Base-by-base conservation (phyloP, 2,113 vertebrate genomes). In the Vulpes vulpes region DNA sequence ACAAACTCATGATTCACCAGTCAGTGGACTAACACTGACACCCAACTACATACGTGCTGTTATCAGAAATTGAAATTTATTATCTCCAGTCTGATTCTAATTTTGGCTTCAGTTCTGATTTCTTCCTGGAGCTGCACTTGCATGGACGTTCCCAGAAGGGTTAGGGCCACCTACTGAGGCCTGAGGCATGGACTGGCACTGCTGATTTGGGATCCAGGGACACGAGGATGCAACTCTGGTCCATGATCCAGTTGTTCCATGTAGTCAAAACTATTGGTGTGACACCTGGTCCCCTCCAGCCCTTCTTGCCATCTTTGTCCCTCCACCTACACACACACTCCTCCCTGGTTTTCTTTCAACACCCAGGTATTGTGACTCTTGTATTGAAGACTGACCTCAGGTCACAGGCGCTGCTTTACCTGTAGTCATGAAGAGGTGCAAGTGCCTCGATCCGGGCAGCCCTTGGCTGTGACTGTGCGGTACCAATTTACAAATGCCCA, bases 261-360 rank as follows among this genome's bases (percentile, higher is more conserved):
- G 16, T 20, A n/a, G n/a, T 55, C 62, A 74, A 3, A 10, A 43
- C 0, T 32, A 17, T 74, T 25, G 23, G 2, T 11, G 0, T 27
- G 53, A 27, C 2, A 4, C 25, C 14, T 11, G 19, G 15, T n/a
- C 7, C 2, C 51, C 22, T 65, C 10, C 10, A 17, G 0, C 32
- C 23, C 49, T 85, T 43, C 12, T 9, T 25, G 20, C 27, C 8
- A 2, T 38, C 10, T 57, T 53, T 60, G 17, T 49, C 30, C 8
- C 30, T 78, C 81, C 2, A 19, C 17, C 73, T 79, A 5, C 53
- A 35, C 15, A 12, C 25, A 11, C n/a, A 20, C 79, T 25, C 30
- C 67, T 57, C 87, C 14, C 17, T 53, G 64, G 23, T 76, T 78
- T 51, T 51, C n/a, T 51, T 73, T 69, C 32, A 71, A 67, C 9